A percentile compares a stretch with the other conserved stretches of the same genome.
Evolutionary conservation across 2,797 vertebrate genomes (phyloP).

Genomic region (Labroides dimidiatus): DNA sequence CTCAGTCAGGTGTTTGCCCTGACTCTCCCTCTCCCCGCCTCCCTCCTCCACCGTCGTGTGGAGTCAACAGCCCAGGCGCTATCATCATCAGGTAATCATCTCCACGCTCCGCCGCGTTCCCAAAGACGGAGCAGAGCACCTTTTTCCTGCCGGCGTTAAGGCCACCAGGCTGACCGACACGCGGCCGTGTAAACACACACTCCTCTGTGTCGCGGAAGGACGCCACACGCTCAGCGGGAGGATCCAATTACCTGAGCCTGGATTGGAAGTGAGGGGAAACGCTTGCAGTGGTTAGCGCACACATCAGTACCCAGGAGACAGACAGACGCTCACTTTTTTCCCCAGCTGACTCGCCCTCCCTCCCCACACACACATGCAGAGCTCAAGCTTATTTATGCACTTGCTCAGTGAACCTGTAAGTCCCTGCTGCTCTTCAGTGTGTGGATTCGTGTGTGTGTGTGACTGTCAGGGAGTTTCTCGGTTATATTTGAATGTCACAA

Average conservation of each 20-base stretch:
- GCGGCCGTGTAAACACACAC: conserved; percentile 63
- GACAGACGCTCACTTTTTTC: conserved; percentile 35
- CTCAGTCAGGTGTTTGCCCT: conserved; percentile 9
- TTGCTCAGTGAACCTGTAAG: conserved; percentile 57
- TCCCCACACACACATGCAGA: conserved; percentile 27
- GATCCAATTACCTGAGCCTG: conserved; percentile 71
- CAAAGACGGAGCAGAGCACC: conserved; percentile 39
- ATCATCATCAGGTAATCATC: conserved; percentile 70
- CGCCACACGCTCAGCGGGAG: conserved; percentile 19
- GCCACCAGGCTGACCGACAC: conserved; percentile 57
- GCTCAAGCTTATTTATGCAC: conserved; percentile 60
- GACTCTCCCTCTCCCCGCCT: not conserved
- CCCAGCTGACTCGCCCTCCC: conserved; percentile 5
- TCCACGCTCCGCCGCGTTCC: conserved; percentile 54
- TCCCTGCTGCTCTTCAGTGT: conserved; percentile 35
- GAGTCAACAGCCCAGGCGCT: conserved; percentile 55
- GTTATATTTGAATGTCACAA: conserved; percentile 34
- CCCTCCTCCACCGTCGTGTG: conserved; percentile 43
- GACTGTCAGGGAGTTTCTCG: conserved; percentile 9
- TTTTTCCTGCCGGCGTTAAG: conserved; percentile 24
- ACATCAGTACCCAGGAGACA: conserved; percentile 58
- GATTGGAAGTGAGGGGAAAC: conserved; percentile 58
- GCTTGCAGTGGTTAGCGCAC: conserved; percentile 54
- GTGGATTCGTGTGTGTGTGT: conserved; percentile 9
- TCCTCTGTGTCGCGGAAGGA: conserved; percentile 42